Conservation (phyloP, 2,113 vertebrate species). For the Synchiropus splendidus region DNA sequence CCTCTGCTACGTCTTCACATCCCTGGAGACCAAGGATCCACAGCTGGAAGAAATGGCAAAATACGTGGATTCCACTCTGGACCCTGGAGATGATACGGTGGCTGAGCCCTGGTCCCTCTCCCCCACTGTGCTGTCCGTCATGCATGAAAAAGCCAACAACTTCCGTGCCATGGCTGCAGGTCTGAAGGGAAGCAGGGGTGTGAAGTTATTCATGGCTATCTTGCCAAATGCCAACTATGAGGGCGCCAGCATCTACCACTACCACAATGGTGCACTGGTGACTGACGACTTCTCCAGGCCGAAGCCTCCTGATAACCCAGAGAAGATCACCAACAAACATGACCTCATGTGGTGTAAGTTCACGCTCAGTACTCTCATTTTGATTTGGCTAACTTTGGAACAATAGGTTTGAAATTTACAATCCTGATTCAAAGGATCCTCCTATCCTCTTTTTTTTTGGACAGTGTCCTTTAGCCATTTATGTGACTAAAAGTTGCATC, state of each 20-base stretch:
- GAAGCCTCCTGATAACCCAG: not conserved
- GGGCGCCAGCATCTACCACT: conserved; percentile 1
- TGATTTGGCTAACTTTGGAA: too few species aligned
- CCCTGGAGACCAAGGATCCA: not conserved
- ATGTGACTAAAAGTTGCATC: too few species aligned
- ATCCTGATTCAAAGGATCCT: too few species aligned
- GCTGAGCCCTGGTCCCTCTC: not conserved
- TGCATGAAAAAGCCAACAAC: not conserved
- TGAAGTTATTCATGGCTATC: not conserved
- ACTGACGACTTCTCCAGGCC: not conserved
- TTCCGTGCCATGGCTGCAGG: not conserved
- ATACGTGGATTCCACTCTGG: not conserved
- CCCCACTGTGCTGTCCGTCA: not conserved
- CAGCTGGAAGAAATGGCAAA: not conserved
- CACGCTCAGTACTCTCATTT: too few species aligned
- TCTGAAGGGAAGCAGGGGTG: not conserved
- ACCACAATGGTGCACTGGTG: not conserved
- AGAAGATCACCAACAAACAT: not conserved
- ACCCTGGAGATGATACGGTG: not conserved
- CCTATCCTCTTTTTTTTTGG: too few species aligned
- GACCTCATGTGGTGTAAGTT: conserved; percentile 2
- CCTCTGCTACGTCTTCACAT: conserved; percentile 1
- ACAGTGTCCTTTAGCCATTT: too few species aligned
- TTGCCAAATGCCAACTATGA: not conserved
- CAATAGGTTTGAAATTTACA: too few species aligned